Conservation (phyloP, 1,140 invertebrate species). For the Macrosteles quadrilineatus region DNA sequence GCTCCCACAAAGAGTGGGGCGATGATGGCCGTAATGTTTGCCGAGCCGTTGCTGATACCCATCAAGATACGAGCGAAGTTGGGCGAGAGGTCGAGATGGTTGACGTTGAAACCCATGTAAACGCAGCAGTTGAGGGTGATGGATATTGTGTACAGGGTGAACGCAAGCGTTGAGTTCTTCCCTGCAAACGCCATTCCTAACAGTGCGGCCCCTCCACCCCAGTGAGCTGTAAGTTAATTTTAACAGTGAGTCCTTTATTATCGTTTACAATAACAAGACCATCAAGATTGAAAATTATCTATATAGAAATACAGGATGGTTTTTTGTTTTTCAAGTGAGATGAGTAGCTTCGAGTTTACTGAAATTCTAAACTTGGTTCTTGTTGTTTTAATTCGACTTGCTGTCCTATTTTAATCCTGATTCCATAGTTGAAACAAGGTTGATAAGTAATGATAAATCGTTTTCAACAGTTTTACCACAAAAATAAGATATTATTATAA, state of each 20-base stretch:
- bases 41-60: slow-evolving; percentile 66
- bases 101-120: slow-evolving; percentile 58
- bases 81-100: slow-evolving; percentile 73
- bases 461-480: too few species aligned
- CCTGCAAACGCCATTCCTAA: slow-evolving; percentile 46
- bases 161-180: slow-evolving; percentile 42
- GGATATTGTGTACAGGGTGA: slow-evolving; percentile 55
- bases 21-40: slow-evolving; percentile 67
- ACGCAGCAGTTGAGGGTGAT: slow-evolving; percentile 62
- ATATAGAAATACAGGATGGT: too few species aligned
- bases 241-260: neutral
- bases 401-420: too few species aligned
- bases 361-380: too few species aligned
- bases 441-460: too few species aligned
- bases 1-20: slow-evolving; percentile 64
- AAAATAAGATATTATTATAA: too few species aligned
- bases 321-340: too few species aligned
- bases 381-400: too few species aligned
- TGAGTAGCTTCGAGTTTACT: too few species aligned
- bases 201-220: slow-evolving; percentile 53
- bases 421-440: too few species aligned
- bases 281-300: too few species aligned
- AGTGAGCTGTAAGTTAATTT: slow-evolving; percentile 44
- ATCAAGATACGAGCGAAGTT: slow-evolving; percentile 75
- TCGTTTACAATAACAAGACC: neutral